Base-by-base conservation (phyloP, 2,113 vertebrate genomes). In the Hyaena hyaena region DNA sequence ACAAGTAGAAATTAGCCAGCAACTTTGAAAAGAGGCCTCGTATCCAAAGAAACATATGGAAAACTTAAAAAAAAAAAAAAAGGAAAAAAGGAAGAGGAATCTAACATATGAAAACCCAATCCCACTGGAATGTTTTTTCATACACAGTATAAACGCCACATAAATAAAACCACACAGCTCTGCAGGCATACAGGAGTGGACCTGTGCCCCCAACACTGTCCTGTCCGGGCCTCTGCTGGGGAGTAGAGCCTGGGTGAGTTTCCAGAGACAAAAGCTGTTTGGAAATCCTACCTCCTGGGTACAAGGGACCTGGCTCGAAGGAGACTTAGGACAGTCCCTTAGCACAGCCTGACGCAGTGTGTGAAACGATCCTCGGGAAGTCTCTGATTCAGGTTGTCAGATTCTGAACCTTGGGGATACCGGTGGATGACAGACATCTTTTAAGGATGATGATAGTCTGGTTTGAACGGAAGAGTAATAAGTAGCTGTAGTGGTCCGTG, bases 121-220 rank as follows among this genome's bases (percentile, higher is more conserved):
- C 97, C 88, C 94, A 85, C 92, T 95, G 97, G 98, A 98, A 97
- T 98, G 95, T 97, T 98, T 98, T 98, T 98, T 97, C 98, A 98
- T 96, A 97, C 92, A 93, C 63, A 71, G 92, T 74, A 94, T 96
- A 98, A 98, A 98, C 15, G 92, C 96, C 92, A 95, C 98, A 97
- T 97, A 98, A 98, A 98, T 93, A 96, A 97, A 98, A 97, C 98
- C 97, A 93, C 94, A 93, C 94, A 97, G 97, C 96, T 97, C 97
- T 86, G 83, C 68, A 96, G 89, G 92, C 97, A 94, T 97, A 95
- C 69, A 66, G 63, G 50, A 4, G 94, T 98, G 96, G 82, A 86
- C 35, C 55, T 1, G 88, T 98, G 97, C 81, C 89, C 94, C 89
- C 94, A 89, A 89, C 84, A 88, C 86, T 95, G 93, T 98, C 48